phyloP scores from a whole-genome alignment of 1,140 invertebrate genomes.

The Drosophila seguyi region DNA sequence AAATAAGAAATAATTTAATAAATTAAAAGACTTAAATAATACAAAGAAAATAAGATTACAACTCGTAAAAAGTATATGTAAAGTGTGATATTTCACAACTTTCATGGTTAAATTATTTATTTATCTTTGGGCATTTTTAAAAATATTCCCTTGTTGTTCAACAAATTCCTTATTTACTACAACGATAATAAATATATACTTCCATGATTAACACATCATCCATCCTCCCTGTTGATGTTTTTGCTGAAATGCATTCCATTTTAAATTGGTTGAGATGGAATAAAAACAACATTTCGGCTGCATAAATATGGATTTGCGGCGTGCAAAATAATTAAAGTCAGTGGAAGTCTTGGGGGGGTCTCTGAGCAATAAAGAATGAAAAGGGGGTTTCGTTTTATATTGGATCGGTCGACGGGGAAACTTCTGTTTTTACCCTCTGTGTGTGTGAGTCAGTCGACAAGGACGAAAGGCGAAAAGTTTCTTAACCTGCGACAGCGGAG shows the following conservation, averaged over 20 bases:
- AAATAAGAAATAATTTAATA: not conserved
- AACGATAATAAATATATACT: conserved; percentile 13
- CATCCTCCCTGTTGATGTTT: conserved; percentile 3
- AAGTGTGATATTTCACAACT: not conserved
- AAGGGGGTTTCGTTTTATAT: conserved; percentile 21
- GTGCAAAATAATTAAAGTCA: conserved; percentile 72
- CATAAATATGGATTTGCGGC: conserved; percentile 42
- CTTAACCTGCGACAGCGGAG: conserved; percentile 36
- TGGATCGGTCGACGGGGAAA: conserved; percentile 2
- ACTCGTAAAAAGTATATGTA: not conserved
- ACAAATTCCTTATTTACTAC: not conserved
- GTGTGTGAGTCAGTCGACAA: conserved; percentile 33
- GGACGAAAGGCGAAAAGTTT: conserved; percentile 46
- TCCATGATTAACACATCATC: conserved; percentile 36
- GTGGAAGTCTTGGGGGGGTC: conserved; percentile 1
- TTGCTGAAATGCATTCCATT: conserved; percentile 23
- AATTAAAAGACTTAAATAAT: not conserved
- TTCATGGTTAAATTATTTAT: not conserved
- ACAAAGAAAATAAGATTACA: not conserved
- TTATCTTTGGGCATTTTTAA: not conserved
- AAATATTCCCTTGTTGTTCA: not conserved
- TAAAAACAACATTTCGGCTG: conserved; percentile 1
- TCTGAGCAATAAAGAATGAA: conserved; percentile 42
- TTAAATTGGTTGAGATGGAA: conserved; percentile 17
- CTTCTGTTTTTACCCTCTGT: conserved; percentile 25